Base-by-base conservation (phyloP, 2,888 invertebrate species). In the Saturnia japonica region DNA sequence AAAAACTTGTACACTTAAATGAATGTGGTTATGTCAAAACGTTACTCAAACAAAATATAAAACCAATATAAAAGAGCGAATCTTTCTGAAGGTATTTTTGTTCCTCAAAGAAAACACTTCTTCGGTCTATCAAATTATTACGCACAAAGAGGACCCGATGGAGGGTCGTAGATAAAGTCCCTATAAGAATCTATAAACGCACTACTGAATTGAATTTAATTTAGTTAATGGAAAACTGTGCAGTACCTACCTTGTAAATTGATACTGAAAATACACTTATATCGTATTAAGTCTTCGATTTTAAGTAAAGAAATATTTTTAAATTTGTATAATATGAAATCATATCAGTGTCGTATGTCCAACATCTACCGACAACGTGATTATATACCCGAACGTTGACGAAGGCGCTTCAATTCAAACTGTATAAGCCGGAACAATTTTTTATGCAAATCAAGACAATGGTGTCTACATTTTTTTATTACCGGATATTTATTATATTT, bases 391-490 rank as follows among this genome's bases (percentile, higher is more conserved):
- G 78, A 75, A 76, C 82, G 84, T 79, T 85, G 88, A 86, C 85
- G 84, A 88, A 87, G 87, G 85, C 83, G 82, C 88, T 91, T 88
- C 88, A 91, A 91, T 92, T 92, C 90, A 91, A 91, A 91, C 88
- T 85, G 87, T n/a, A n/a, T n/a, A n/a, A n/a, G n/a, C n/a, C 9
- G 25, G 9, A 25, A 25, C 12, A 25, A 25, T 25, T 25, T 57
- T 16, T 47, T 16, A 47, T 6, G 16, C 16, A 47, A 16, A 16
- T 4, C 6, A 47, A 14, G 14, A 12, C 14, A 14, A 45, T 14
- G 16, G 16, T 47, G 3, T 16, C 14, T 16, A 47, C 6, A 45
- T 16, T 47, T 14, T 47, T 47, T 47, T 16, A 47, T 6, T 47
- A 16, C 14, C 14, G 47, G 1, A 16, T 47, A 3, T 47, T 47